Conservation (phyloP, 2,888 invertebrate species). For the Drosophila quasianomalipes region DNA sequence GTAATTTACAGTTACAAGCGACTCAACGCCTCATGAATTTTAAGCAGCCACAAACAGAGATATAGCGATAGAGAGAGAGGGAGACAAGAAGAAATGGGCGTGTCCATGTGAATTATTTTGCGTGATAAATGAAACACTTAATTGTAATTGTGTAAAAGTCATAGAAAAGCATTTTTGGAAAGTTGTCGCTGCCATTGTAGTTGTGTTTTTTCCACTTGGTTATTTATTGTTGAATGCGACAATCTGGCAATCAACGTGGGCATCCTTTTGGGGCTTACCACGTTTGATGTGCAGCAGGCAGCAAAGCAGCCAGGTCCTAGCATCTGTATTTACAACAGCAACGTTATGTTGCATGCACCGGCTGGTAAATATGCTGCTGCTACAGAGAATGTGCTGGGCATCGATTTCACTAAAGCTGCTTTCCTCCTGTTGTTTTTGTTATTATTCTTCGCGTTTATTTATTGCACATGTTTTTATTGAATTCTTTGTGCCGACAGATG, state of each 20-base stretch:
- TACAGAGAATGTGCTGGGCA: conserved; percentile 23
- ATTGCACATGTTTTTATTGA: conserved; percentile 80
- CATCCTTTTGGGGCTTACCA: conserved; percentile 6
- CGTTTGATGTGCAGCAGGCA: conserved; percentile 20
- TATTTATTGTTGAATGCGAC: conserved; percentile 36
- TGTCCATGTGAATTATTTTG: conserved; percentile 61
- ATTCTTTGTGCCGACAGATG: conserved; percentile 73
- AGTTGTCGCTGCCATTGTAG: not conserved
- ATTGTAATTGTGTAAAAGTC: conserved; percentile 57
- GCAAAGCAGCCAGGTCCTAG: conserved; percentile 3
- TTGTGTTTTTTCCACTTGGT: conserved; percentile 11
- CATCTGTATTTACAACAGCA: conserved; percentile 31
- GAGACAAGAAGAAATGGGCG: conserved; percentile 22
- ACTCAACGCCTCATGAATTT: conserved; percentile 75
- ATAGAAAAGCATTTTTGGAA: conserved; percentile 37
- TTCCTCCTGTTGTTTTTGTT: conserved; percentile 2
- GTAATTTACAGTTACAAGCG: conserved; percentile 72
- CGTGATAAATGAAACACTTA: conserved; percentile 74
- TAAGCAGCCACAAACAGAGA: conserved; percentile 49
- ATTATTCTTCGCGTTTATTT: conserved; percentile 65
- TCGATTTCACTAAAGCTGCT: conserved; percentile 29
- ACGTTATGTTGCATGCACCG: conserved; percentile 16
- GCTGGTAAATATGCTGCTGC: conserved; percentile 12
- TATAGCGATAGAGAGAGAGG: not conserved
- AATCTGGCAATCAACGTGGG: conserved; percentile 35